Evolutionary conservation across 2,888 invertebrate genomes (phyloP).

Genomic region (Camptogramma bilineatum): DNA sequence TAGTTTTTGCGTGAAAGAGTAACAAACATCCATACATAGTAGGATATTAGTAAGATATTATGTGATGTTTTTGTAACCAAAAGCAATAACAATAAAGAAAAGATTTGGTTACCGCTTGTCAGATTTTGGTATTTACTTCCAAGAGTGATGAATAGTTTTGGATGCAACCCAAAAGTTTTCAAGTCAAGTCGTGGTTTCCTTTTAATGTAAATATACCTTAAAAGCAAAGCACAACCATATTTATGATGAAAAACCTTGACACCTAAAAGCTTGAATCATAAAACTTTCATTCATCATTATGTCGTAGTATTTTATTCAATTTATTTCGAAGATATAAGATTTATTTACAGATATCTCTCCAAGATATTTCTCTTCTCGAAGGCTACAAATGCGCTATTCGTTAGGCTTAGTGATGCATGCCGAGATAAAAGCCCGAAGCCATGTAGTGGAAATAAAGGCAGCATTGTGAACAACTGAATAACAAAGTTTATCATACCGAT

Average conservation of each 20-base stretch:
- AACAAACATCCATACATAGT: too few relatives aligned
- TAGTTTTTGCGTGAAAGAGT: too few relatives aligned
- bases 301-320: not conserved
- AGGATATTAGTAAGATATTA: too few relatives aligned
- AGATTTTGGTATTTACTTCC: slow-evolving; percentile 16
- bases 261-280: not conserved
- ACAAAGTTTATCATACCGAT: slow-evolving; percentile 22
- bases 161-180: slow-evolving; percentile 25
- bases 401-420: slow-evolving; percentile 28
- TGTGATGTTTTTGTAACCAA: too few relatives aligned
- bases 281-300: not conserved
- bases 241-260: not conserved
- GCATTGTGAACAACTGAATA: slow-evolving; percentile 23
- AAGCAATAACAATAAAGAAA: not conserved
- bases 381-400: slow-evolving; percentile 26
- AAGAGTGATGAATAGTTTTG: slow-evolving; percentile 24
- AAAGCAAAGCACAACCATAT: too few relatives aligned
- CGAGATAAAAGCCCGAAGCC: slow-evolving; percentile 22
- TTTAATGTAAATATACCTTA: too few relatives aligned
- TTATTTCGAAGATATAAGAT: slow-evolving; percentile 3
- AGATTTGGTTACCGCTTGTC: slow-evolving; percentile 3
- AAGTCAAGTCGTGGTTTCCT: not conserved
- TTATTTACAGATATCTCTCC: slow-evolving; percentile 6
- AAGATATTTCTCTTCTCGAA: slow-evolving; percentile 19
- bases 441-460: slow-evolving; percentile 19